A percentile compares a stretch with the other conserved stretches of the same genome.
Evolutionary conservation across 2,888 invertebrate species (phyloP).

Genomic region (Tinea trinotella): DNA sequence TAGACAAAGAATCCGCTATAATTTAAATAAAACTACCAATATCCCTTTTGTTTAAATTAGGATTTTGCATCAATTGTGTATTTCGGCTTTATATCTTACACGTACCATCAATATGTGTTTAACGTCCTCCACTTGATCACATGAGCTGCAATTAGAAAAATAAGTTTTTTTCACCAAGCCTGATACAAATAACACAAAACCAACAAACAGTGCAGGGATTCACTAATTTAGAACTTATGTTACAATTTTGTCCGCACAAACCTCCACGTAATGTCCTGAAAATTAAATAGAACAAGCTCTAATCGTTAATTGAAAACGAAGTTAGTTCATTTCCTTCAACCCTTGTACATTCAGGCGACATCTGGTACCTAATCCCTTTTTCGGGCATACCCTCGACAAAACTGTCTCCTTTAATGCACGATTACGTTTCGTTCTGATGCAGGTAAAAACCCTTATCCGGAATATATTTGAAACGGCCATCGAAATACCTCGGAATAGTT

Average conservation of each 20-base stretch:
- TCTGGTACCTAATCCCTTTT: conserved; percentile 31
- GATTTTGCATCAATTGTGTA: too few relatives aligned
- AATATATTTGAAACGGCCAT: conserved; percentile 1
- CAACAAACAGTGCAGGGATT: too few relatives aligned
- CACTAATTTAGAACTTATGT: not conserved
- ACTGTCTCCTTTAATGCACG: conserved; percentile 54
- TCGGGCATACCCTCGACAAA: conserved; percentile 29
- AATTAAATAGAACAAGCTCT: conserved; percentile 21
- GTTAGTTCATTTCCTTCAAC: conserved; percentile 33
- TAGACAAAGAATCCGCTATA: too few relatives aligned
- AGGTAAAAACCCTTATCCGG: conserved; percentile 62
- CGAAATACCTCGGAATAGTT: not conserved
- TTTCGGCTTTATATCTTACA: too few relatives aligned
- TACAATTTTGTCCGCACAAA: not conserved
- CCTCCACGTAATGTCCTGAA: conserved; percentile 7
- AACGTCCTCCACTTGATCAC: too few relatives aligned
- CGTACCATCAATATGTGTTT: too few relatives aligned
- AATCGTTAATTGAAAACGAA: conserved; percentile 31
- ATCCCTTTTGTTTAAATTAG: too few relatives aligned
- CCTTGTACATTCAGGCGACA: conserved; percentile 32
- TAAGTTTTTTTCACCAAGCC: too few relatives aligned
- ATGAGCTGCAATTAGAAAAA: too few relatives aligned
- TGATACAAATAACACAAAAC: too few relatives aligned
- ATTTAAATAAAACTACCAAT: too few relatives aligned
- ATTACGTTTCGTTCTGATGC: conserved; percentile 48